phyloP scores from a whole-genome alignment of 2,797 vertebrate genomes.

The Anguilla anguilla region DNA sequence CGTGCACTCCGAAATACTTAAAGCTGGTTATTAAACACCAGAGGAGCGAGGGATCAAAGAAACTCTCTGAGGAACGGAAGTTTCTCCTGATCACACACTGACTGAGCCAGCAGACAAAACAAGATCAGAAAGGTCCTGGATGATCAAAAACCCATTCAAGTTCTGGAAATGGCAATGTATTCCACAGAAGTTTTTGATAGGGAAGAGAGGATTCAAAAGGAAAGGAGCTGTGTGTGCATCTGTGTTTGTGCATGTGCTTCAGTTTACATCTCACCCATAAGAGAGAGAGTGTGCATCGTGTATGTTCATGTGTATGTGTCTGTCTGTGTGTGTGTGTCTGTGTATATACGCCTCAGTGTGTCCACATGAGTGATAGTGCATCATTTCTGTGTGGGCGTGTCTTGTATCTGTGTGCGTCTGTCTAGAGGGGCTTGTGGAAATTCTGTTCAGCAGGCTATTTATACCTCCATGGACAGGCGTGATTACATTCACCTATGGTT shows the following conservation, averaged over 20 bases:
- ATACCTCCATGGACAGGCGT: not conserved
- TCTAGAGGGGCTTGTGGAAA: not conserved
- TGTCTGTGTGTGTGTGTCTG: slow-evolving; percentile 7
- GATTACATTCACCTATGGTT: not conserved
- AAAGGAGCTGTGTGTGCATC: too few species aligned
- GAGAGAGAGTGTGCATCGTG: too few species aligned
- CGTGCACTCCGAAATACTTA: not conserved
- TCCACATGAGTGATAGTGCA: not conserved
- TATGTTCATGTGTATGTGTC: not conserved
- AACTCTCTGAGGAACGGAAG: not conserved
- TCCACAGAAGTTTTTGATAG: too few species aligned
- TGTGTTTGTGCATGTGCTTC: too few species aligned
- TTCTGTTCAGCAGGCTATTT: not conserved
- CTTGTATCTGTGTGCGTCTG: not conserved
- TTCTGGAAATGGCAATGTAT: too few species aligned
- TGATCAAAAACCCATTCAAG: not conserved
- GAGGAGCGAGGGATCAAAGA: not conserved
- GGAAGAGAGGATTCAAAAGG: too few species aligned
- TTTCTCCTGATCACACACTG: not conserved
- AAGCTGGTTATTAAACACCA: not conserved
- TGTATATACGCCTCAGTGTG: slow-evolving; percentile 11
- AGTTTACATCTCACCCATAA: too few species aligned
- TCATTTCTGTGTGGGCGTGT: not conserved
- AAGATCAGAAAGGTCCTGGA: not conserved
- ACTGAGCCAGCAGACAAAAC: not conserved